phyloP scores from a whole-genome alignment of 2,113 vertebrate genomes.

The Hemibagrus wyckioides region DNA sequence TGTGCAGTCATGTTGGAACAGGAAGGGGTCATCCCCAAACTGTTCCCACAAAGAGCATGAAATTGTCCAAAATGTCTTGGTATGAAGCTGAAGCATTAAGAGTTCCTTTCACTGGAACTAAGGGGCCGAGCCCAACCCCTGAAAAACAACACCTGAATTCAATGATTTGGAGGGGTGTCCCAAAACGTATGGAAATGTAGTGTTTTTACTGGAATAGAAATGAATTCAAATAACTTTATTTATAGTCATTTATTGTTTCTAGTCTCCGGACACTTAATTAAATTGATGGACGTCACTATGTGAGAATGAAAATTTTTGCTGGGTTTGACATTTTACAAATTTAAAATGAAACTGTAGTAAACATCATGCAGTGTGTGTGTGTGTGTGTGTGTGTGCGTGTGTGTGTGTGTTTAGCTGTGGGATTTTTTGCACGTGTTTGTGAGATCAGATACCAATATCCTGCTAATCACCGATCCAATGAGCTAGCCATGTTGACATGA shows the following conservation, averaged over 20 bases:
- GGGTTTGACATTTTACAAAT: background rate
- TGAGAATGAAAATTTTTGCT: background rate
- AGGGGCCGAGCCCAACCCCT: no score
- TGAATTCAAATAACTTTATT: background rate
- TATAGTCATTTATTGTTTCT: background rate
- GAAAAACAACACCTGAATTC: no score
- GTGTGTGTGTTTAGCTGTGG: background rate
- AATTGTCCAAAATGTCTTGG: no score
- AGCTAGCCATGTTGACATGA: background rate
- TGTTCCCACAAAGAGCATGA: no score
- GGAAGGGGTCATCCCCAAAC: no score
- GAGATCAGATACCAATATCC: background rate
- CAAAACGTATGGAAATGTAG: no score
- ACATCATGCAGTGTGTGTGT: background rate
- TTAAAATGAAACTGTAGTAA: background rate
- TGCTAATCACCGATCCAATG: background rate
- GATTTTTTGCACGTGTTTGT: background rate
- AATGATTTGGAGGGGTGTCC: no score
- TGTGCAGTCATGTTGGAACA: no score
- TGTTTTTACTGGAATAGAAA: background rate
- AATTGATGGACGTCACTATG: background rate
- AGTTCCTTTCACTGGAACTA: no score
- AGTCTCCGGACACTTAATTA: background rate
- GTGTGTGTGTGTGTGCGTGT: background rate
- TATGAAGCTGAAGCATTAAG: no score